A percentile compares a stretch with the other conserved stretches of the same genome.
Conservation (phyloP, 2,797 vertebrate genomes). For the Arrhamphus sclerolepis region DNA sequence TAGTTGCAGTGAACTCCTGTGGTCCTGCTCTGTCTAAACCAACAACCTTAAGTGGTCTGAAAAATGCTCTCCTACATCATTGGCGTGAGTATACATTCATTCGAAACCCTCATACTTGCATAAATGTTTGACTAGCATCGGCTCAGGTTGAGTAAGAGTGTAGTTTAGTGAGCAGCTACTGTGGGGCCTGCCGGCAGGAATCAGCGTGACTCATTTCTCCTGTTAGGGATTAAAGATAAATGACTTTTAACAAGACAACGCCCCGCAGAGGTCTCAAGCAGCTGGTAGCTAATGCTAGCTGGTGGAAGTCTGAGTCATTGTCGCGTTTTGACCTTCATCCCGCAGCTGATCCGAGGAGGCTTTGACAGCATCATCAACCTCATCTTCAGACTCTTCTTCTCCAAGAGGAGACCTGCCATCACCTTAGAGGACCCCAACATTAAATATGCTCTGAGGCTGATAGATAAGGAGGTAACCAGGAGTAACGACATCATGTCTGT, state of each 20-base stretch:
- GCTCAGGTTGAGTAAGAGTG: not conserved
- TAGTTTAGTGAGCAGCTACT: conserved; percentile 10
- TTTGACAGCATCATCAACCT: conserved; percentile 69
- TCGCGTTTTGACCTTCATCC: conserved; percentile 2
- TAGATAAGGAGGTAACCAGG: conserved; percentile 89
- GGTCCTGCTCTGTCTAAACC: not conserved
- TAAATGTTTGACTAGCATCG: not conserved
- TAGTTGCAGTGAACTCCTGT: not conserved
- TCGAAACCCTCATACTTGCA: rapidly evolving
- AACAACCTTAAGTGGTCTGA: not conserved
- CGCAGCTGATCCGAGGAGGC: conserved; percentile 73
- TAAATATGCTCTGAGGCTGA: conserved; percentile 89
- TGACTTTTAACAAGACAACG: conserved; percentile 31
- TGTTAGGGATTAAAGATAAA: conserved; percentile 22
- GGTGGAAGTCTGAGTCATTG: conserved; percentile 18
- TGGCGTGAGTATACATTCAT: conserved; percentile 63
- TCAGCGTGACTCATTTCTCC: conserved; percentile 64
- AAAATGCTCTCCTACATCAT: conserved; percentile 79
- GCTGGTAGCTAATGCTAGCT: conserved; percentile 23
- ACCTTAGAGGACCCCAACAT: conserved; percentile 90
- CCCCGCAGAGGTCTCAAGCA: conserved; percentile 16
- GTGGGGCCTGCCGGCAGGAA: conserved; percentile 25
- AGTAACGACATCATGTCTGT: not conserved
- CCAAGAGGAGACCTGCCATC: conserved; percentile 81
- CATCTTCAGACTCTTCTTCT: conserved; percentile 78